Evolutionary conservation across 1,140 invertebrate species (phyloP), one percentile per base, ranked within the genome.

Genomic region (Apis florea): DNA sequence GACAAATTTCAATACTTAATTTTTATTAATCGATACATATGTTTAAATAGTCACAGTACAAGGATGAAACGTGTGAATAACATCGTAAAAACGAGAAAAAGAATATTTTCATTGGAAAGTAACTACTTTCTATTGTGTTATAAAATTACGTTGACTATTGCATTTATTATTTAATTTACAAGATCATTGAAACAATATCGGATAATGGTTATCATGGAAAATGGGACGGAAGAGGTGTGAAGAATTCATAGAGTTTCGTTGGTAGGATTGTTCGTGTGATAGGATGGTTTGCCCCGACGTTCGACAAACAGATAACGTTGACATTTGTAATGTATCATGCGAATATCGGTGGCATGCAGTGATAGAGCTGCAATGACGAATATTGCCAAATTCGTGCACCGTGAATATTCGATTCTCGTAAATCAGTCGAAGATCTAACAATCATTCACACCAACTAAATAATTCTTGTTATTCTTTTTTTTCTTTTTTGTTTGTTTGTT

Each of bases 371-470:
- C 77, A 79, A 84, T 85, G 88, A 88, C 90, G 90, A 90, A 91
- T 91, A 91, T 92, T 91, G 90, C 88, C 90, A 90, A 91, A 91
- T 92, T 91, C 90, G 87, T 90, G 86, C 85, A 84, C 83, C 90
- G 88, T 92, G 90, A 91, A 91, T 92, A 91, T 92, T 90, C 90
- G 85, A 86, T 89, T 90, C 85, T 61, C 85, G 73, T 90, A 90
- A 89, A 90, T 90, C 85, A 89, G 15, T 19, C 49, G 61, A 51
- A 79, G 78, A 70, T 78, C 56, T 31, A 63, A 12, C 24, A 31
- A n/a, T 19, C 47, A 19, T 67, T 63, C 15, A n/a, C 64, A 2
- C 17, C n/a, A 2, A 2, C 1, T 11, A n/a, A 61, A 15, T 11
- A n/a, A 10, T 8, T n/a, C 53, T n/a, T 31, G 47, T 68, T 8